A percentile compares a stretch with the other conserved stretches of the same genome.
These are phyloP conservation scores for Cyclargus thomasi DNA, from an alignment of 1,140 invertebrate genomes.

Conservation along the genomic window DNA sequence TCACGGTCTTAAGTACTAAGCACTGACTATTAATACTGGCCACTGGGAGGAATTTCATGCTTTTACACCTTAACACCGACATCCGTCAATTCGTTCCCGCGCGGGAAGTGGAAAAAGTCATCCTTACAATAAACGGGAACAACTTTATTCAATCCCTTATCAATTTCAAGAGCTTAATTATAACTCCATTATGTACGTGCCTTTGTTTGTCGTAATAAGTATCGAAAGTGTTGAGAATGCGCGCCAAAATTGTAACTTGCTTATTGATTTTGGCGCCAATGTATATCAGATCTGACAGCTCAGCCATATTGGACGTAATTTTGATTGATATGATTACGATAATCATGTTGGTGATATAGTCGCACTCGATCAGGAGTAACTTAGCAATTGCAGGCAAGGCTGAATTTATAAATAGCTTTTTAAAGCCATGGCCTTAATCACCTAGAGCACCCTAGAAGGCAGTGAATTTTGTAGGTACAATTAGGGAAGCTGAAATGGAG, in stretches of 20 bases:
- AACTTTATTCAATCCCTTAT: conserved; percentile 3
- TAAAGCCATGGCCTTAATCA: too few species aligned
- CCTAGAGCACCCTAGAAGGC: too few species aligned
- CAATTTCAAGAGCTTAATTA: not conserved
- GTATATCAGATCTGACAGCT: not conserved
- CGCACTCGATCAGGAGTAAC: too few species aligned
- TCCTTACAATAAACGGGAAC: not conserved
- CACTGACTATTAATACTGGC: too few species aligned
- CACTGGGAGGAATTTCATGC: too few species aligned
- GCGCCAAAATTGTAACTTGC: not conserved
- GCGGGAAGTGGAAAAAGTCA: not conserved
- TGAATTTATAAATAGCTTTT: too few species aligned
- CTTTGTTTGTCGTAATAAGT: conserved; percentile 1
- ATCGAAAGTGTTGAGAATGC: not conserved
- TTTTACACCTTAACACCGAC: too few species aligned
- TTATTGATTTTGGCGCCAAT: conserved; percentile 1
- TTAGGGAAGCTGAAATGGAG: too few species aligned
- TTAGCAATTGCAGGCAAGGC: too few species aligned
- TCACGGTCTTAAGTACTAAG: too few species aligned
- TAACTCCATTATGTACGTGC: not conserved
- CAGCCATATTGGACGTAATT: not conserved
- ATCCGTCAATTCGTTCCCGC: not conserved
- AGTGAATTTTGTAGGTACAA: too few species aligned
- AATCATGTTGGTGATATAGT: not conserved
- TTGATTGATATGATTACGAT: not conserved